Conservation (phyloP, 2,113 vertebrate genomes). For the Kryptolebias marmoratus region DNA sequence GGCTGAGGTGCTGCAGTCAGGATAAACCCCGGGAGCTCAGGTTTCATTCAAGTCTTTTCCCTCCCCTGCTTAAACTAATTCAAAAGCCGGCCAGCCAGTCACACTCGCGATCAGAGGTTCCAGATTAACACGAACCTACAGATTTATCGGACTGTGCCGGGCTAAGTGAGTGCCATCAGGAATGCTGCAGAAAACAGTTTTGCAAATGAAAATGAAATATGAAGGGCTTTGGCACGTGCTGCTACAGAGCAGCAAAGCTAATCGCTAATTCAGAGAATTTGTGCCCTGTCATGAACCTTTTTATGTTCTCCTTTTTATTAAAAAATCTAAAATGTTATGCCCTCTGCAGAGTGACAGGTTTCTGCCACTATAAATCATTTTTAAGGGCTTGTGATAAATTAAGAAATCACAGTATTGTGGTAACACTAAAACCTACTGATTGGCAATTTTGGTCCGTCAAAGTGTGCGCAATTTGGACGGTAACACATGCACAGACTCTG, state of each 20-base stretch:
- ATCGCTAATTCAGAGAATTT: not conserved
- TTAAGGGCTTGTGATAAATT: too few species aligned
- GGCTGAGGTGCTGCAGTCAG: not conserved
- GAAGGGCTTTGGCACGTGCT: not conserved
- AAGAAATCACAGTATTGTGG: too few species aligned
- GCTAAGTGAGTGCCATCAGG: too few species aligned
- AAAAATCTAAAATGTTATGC: too few species aligned
- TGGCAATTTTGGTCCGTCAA: not conserved
- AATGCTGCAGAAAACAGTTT: not conserved
- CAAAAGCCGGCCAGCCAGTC: not conserved
- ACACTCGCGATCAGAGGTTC: not conserved
- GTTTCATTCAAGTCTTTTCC: not conserved
- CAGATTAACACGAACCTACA: not conserved
- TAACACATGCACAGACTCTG: not conserved
- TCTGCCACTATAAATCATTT: too few species aligned
- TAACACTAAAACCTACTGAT: too few species aligned
- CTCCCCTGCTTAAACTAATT: not conserved
- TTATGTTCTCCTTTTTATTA: not conserved
- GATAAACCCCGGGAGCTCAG: not conserved
- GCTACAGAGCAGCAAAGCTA: not conserved
- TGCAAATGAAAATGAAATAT: not conserved
- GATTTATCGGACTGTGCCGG: not conserved
- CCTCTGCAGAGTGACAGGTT: too few species aligned
- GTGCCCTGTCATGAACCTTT: not conserved
- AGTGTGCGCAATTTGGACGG: not conserved